A percentile compares a stretch with the other conserved stretches of the same genome.
Conservation (phyloP, 2,888 invertebrate genomes). For the Perdita meconis region DNA sequence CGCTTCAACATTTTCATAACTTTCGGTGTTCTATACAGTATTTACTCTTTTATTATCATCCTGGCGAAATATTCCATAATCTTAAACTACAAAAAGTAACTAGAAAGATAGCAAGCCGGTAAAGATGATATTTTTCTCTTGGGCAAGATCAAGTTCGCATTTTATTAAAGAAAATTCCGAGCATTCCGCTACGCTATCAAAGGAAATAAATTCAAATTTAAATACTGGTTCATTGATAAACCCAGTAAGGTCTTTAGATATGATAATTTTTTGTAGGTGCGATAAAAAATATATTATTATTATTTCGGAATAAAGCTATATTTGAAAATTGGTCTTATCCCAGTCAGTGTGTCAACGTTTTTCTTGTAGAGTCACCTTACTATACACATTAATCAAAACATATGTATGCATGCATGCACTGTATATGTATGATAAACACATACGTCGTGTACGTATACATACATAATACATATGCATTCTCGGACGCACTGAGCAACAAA, state of each 20-base stretch:
- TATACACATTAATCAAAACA: conserved; percentile 19
- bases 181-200: background rate
- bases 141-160: background rate
- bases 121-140: conserved; percentile 6
- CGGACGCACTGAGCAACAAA: conserved; percentile 54
- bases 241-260: background rate
- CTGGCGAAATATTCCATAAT: conserved; percentile 47
- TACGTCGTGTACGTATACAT: no score
- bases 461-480: background rate
- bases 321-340: conserved; percentile 42
- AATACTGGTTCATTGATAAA: background rate
- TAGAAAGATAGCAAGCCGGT: conserved; percentile 40
- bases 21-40: conserved; percentile 42
- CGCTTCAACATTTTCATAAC: conserved; percentile 29
- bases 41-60: conserved; percentile 62
- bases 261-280: background rate
- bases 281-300: background rate
- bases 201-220: background rate
- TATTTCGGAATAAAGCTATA: background rate
- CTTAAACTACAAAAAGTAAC: conserved; percentile 39
- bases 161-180: background rate
- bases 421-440: background rate
- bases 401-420: background rate
- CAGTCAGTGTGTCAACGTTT: conserved; percentile 7
- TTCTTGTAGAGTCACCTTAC: conserved; percentile 48